Conservation (phyloP, 2,113 vertebrate genomes). For the Xyrauchen texanus region DNA sequence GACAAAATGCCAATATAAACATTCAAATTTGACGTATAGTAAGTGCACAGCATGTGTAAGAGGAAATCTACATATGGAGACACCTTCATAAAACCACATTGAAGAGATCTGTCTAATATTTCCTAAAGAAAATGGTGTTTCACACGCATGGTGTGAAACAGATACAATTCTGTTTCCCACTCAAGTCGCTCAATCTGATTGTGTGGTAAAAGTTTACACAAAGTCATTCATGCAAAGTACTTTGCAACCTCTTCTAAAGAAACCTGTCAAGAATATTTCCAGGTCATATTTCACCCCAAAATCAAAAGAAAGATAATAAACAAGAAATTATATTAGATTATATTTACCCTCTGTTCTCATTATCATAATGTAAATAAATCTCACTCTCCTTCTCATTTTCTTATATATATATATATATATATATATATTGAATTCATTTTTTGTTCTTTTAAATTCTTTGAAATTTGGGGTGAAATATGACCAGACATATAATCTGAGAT, state of each 20-base stretch:
- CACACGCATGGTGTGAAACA: not conserved
- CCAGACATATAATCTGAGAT: not conserved
- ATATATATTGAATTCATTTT: too few species aligned
- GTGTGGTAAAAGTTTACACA: not conserved
- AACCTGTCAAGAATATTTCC: not conserved
- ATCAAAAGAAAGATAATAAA: not conserved
- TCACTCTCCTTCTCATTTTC: too few species aligned
- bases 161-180: not conserved
- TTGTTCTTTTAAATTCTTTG: too few species aligned
- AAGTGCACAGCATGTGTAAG: constrained; percentile 30
- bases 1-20: not conserved
- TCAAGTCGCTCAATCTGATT: not conserved
- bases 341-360: too few species aligned
- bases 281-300: not conserved
- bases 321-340: too few species aligned
- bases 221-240: constrained; percentile 22
- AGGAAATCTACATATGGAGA: constrained; percentile 2
- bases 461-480: not conserved
- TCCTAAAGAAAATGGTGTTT: not conserved
- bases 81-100: constrained; percentile 16
- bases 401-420: too few species aligned
- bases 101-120: not conserved
- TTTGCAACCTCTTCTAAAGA: not conserved
- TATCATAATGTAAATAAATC: too few species aligned
- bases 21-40: constrained; percentile 16